Base-by-base conservation (phyloP, 2,888 invertebrate species). In the Rhagium mordax region DNA sequence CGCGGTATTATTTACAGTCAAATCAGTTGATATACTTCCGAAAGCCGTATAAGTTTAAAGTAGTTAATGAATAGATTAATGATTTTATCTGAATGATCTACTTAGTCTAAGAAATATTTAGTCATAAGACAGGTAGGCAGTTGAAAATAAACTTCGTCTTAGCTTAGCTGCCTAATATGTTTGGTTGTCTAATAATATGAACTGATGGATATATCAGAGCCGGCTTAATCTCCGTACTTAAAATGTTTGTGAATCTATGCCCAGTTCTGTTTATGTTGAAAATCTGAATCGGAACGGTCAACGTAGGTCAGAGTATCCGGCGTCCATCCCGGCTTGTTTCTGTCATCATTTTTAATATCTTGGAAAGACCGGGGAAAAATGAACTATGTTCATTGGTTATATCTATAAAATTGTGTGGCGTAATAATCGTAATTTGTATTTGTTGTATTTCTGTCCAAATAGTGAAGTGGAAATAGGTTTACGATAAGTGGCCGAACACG, bases 401-500 rank as follows among this genome's bases (percentile, higher is more conserved):
- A 41, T n/a, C 13, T 7, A 33, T 10, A 13, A 3, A 1, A n/a
- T 41, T 10, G n/a, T 41, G 13, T n/a, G 5, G 1, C 41, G 13
- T n/a, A 2, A 41, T n/a, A n/a, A 41, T 41, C 10, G n/a, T 13
- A 3, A 4, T 10, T 2, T 5, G 3, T 10, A 53, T 24, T 4
- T 53, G 20, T 20, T 53, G 21, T 53, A 6, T 24, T 59, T 33
- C 3, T 3, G 33, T 59, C 18, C 13, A 24, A 10, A 21, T 59
- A 18, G 33, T 20, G 13, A 29, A 29, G 8, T 33, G 33, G 10
- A 29, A 59, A 59, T 29, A 59, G 59, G 59, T 59, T 59, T 33
- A 59, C 59, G 59, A 33, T 57, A 24, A 57, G 24, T 27, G 24
- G 15, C 55, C 4, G 59, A 59, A 33, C 33, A 13, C n/a, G 24